Percentiles rank a stretch among this genome's conserved stretches.
Conservation (phyloP, 2,797 vertebrate species). For the Simalia tracyae region DNA sequence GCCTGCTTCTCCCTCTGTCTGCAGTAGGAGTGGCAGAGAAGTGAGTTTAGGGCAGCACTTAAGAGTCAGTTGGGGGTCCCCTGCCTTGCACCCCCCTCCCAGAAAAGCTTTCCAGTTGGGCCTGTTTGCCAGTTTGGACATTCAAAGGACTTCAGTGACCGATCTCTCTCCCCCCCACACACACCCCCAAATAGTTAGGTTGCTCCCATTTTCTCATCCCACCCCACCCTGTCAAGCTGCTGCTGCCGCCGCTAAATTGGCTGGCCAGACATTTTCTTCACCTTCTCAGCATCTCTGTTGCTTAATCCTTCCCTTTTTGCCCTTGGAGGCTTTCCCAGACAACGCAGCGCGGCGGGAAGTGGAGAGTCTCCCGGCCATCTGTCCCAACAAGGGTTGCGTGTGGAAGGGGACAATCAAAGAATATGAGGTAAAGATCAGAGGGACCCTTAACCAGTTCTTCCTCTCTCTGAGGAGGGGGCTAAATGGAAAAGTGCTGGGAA, state of each 20-base stretch:
- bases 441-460: fast-evolving
- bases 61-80: neutral
- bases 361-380: constrained; percentile 88
- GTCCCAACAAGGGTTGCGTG: constrained; percentile 82
- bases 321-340: constrained; percentile 89
- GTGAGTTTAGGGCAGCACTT: neutral
- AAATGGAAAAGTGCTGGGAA: neutral
- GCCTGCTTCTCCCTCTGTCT: neutral
- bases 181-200: no score
- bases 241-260: neutral
- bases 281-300: neutral
- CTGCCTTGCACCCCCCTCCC: neutral
- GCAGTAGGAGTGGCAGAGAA: neutral
- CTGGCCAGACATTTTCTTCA: neutral
- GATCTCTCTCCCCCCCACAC: no score
- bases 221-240: neutral
- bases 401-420: constrained; percentile 94
- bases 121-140: neutral
- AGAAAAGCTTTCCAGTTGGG: neutral
- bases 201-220: neutral
- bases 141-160: neutral
- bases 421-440: constrained; percentile 82
- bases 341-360: constrained; percentile 94
- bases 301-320: neutral
- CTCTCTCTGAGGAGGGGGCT: neutral